Conservation (phyloP, 2,797 vertebrate genomes). For the Sarcoramphus papa region DNA sequence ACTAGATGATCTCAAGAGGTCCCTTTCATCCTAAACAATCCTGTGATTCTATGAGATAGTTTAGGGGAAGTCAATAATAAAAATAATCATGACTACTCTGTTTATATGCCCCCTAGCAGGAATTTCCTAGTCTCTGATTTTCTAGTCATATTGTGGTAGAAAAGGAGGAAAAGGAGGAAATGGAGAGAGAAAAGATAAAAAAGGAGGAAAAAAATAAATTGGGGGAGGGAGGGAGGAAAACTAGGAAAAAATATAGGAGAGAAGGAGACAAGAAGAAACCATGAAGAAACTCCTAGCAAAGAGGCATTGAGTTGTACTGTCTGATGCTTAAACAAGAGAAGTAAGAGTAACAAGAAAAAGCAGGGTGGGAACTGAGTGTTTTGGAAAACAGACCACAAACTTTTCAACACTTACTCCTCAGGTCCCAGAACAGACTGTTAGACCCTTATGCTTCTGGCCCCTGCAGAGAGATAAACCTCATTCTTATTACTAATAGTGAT, state of each 20-base stretch:
- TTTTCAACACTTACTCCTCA: not conserved
- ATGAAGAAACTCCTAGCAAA: not conserved
- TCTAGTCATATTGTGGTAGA: not conserved
- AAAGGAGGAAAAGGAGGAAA: not conserved
- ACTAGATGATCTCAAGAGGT: not conserved
- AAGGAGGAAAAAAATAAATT: not conserved
- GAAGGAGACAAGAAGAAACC: not conserved
- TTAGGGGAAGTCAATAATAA: not conserved
- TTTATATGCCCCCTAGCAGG: not conserved
- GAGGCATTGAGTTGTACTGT: accelerated
- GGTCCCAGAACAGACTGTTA: not conserved
- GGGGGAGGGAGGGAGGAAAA: too few relatives aligned
- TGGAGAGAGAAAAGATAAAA: not conserved
- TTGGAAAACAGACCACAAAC: not conserved
- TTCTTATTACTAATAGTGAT: not conserved
- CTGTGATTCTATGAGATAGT: not conserved
- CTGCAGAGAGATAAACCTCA: not conserved
- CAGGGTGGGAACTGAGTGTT: not conserved
- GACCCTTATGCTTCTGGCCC: not conserved
- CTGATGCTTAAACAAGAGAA: not conserved
- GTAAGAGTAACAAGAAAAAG: not conserved
- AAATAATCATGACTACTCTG: not conserved
- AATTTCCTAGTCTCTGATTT: not conserved
- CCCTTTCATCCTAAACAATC: not conserved
- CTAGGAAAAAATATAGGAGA: not conserved